These are phyloP conservation scores for Lacanobia wlatinum DNA, from an alignment of 2,888 invertebrate species.

Conservation along the genomic window DNA sequence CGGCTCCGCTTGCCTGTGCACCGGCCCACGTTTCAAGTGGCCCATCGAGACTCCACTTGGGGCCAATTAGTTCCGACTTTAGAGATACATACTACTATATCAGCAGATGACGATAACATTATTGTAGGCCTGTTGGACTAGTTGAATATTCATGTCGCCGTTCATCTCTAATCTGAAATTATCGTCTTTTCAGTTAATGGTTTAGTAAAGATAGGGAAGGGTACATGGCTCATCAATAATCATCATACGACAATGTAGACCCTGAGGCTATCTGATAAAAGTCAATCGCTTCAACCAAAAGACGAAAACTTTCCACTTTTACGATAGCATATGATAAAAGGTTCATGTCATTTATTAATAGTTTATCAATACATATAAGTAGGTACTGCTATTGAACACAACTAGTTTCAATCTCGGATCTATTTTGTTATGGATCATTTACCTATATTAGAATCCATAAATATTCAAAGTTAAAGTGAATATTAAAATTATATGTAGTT, in stretches of 20 bases:
- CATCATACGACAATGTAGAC: slow-evolving; percentile 30
- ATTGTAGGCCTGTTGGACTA: slow-evolving; percentile 17
- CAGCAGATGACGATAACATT: slow-evolving; percentile 51
- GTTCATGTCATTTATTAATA: slow-evolving; percentile 47
- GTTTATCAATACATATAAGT: slow-evolving; percentile 42
- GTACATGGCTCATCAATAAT: slow-evolving; percentile 15
- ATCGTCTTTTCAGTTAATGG: slow-evolving; percentile 37
- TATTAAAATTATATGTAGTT: neutral
- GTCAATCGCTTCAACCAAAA: slow-evolving; percentile 27
- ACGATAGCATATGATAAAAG: slow-evolving; percentile 39
- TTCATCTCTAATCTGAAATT: neutral
- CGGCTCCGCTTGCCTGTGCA: slow-evolving; percentile 58
- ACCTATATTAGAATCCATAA: slow-evolving; percentile 2
- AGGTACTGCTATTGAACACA: slow-evolving; percentile 29
- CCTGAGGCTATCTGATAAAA: slow-evolving; percentile 31
- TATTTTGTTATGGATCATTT: slow-evolving; percentile 16
- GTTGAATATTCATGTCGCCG: slow-evolving; percentile 24
- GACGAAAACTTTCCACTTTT: slow-evolving; percentile 55
- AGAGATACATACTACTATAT: slow-evolving; percentile 50
- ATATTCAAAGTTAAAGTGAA: neutral
- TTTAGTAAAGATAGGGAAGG: slow-evolving; percentile 16
- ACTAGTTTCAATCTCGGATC: slow-evolving; percentile 7
- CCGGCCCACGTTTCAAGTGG: slow-evolving; percentile 64
- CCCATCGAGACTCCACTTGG: slow-evolving; percentile 80
- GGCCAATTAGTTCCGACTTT: slow-evolving; percentile 81